Evolutionary conservation across 2,113 vertebrate species (phyloP).

Genomic region (Zeus faber): DNA sequence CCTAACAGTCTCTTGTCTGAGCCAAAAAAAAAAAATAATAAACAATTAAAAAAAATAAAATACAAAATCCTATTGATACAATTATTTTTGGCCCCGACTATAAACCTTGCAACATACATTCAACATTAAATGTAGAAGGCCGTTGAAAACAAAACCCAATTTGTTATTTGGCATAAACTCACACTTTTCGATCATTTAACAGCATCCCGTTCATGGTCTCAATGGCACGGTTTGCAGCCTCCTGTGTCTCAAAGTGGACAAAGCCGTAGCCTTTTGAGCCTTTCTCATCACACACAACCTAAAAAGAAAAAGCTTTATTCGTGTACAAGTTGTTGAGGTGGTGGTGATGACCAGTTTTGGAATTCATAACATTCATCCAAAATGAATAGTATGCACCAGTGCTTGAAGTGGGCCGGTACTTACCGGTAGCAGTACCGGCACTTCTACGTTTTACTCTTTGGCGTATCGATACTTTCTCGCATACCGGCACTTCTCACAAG

Average conservation of each 20-base stretch:
- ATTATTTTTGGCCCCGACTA: neutral
- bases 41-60: conserved; percentile 28
- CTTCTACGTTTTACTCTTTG: no score
- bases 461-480: no score
- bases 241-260: conserved; percentile 95
- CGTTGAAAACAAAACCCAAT: no score
- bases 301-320: conserved; percentile 3
- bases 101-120: neutral
- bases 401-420: no score
- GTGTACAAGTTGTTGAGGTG: neutral
- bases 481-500: no score
- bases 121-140: no score
- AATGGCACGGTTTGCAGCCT: conserved; percentile 90
- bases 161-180: conserved; percentile 49
- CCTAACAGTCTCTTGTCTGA: conserved; percentile 54
- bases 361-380: no score
- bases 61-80: conserved; percentile 1
- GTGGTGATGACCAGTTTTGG: no score
- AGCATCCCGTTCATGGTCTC: conserved; percentile 97
- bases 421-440: no score
- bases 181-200: conserved; percentile 97
- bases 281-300: conserved; percentile 94
- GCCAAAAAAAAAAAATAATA: conserved; percentile 47
- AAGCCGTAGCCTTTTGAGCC: conserved; percentile 96
- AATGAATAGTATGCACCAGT: no score